Percentiles rank a stretch among this genome's conserved stretches.
Conservation (phyloP, 1,140 invertebrate species). For the Hycleus phaleratus region DNA sequence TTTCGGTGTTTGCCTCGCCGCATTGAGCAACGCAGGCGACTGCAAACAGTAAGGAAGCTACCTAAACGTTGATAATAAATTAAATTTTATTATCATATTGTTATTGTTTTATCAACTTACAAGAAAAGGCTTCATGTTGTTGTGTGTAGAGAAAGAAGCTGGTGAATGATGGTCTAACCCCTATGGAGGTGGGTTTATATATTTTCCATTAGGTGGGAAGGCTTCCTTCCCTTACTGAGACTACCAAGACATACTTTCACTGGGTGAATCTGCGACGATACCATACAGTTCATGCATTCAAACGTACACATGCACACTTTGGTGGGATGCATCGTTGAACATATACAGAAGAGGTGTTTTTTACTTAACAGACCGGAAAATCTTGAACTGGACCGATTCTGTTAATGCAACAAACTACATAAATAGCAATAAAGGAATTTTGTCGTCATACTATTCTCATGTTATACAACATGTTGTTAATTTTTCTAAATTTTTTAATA, state of each 20-base stretch:
- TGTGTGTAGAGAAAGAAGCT: conserved; percentile 20
- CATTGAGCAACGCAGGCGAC: conserved; percentile 20
- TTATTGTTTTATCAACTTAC: conserved; percentile 17
- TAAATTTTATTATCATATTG: background rate
- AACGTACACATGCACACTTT: background rate
- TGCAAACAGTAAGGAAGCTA: conserved; percentile 30
- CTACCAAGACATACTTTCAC: conserved; percentile 26
- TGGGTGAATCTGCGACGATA: conserved; percentile 26
- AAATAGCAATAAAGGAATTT: no score
- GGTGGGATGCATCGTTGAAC: conserved; percentile 12
- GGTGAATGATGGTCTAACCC: conserved; percentile 30
- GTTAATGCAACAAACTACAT: conserved; percentile 6
- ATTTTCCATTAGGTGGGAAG: conserved; percentile 22
- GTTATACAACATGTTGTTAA: no score
- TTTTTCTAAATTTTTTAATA: no score
- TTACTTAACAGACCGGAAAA: background rate
- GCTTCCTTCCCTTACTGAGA: conserved; percentile 20
- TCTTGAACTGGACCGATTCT: conserved; percentile 5
- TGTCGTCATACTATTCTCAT: no score
- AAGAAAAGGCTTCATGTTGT: conserved; percentile 31
- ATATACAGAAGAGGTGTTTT: background rate
- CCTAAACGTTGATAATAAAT: conserved; percentile 15
- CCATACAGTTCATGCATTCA: conserved; percentile 17
- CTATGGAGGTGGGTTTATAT: conserved; percentile 31
- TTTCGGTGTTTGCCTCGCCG: conserved; percentile 27